Conservation (phyloP, 1,140 invertebrate genomes). For the Steinernema khuongi region DNA sequence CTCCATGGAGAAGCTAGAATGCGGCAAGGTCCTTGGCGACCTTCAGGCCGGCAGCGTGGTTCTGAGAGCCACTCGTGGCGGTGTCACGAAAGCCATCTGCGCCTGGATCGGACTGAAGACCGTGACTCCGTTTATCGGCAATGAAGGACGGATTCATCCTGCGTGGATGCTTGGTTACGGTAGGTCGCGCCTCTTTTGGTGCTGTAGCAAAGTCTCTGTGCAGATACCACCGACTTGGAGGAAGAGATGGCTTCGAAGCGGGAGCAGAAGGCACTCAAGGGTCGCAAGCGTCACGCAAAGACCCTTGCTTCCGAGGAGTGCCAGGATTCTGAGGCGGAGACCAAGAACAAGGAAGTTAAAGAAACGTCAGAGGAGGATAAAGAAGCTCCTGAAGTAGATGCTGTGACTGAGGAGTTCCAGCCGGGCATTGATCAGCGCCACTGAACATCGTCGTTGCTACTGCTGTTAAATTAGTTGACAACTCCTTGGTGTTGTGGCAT, state of each 20-base stretch:
- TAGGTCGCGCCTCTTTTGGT: no score
- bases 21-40: constrained; percentile 18
- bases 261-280: constrained; percentile 25
- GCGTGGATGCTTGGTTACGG: constrained; percentile 36
- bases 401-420: no score
- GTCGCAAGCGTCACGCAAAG: not conserved
- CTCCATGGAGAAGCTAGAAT: not conserved
- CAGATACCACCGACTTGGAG: constrained; percentile 27
- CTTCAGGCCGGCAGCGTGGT: constrained; percentile 32
- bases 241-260: constrained; percentile 34
- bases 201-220: no score
- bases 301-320: no score
- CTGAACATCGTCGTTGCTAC: no score
- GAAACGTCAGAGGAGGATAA: no score
- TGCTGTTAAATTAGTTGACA: no score
- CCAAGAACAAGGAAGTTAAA: no score
- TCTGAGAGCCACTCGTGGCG: constrained; percentile 26
- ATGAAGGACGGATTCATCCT: constrained; percentile 36
- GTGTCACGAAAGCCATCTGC: constrained; percentile 26
- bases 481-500: no score
- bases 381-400: no score
- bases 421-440: no score
- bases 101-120: constrained; percentile 35
- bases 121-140: constrained; percentile 33
- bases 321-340: no score